Conservation (phyloP, 2,797 vertebrate species). For the Schizopygopsis pylzovi region DNA sequence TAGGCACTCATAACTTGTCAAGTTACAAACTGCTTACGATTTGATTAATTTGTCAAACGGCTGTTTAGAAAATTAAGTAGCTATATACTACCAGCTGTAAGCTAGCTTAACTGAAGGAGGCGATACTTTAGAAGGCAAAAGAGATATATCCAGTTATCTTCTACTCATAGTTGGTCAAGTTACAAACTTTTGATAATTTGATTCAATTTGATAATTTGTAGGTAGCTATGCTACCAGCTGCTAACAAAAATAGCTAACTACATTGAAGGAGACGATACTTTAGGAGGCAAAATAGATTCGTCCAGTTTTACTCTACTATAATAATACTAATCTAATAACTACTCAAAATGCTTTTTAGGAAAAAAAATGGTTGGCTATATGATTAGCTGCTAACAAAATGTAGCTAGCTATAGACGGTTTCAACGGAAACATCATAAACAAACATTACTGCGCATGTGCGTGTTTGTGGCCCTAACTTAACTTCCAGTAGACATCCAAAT, state of each 20-base stretch:
- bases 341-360: too few relatives aligned
- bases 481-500: too few relatives aligned
- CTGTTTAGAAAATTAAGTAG: not conserved
- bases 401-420: not conserved
- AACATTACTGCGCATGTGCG: too few relatives aligned
- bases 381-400: not conserved
- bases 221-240: not conserved
- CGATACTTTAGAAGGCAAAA: too few relatives aligned
- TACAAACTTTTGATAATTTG: too few relatives aligned
- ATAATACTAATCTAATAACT: too few relatives aligned
- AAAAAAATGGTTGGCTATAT: not conserved
- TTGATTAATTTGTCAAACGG: not conserved
- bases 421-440: too few relatives aligned
- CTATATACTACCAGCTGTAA: not conserved
- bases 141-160: too few relatives aligned
- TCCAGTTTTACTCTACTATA: too few relatives aligned
- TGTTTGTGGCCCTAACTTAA: too few relatives aligned
- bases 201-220: not conserved
- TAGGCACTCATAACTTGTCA: not conserved
- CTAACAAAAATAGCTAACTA: not conserved
- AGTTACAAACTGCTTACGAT: not conserved
- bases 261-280: not conserved
- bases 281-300: too few relatives aligned
- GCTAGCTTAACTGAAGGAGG: not conserved
- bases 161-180: too few relatives aligned